Evolutionary conservation across 2,797 vertebrate species (phyloP), one percentile per base, ranked within the genome.

Genomic region (Ibycter americanus): DNA sequence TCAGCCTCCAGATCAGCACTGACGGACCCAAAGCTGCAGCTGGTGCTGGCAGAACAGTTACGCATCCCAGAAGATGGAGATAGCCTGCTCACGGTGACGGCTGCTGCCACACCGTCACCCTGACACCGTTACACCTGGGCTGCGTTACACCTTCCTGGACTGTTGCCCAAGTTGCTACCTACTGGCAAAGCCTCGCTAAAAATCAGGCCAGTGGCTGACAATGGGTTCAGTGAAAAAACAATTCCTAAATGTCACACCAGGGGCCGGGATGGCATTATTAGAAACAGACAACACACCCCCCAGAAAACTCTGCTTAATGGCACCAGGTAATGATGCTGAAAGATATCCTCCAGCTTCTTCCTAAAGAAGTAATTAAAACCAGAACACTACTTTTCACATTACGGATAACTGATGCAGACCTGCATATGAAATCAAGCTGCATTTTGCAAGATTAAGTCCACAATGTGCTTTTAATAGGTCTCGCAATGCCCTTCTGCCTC

Each of bases 311-410:
- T 14, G 74, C 90, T 81, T 95, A 91, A 96, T 79, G 83, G 70
- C 62, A 54, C 42, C 88, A 93, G 93, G 95, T 93, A 96, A 96
- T 94, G 96, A 94, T 72, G 96, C 93, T 93, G 93, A 93, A 96
- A 96, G 77, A 40, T 31, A 36, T 23, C 82, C 59, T 56, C 87
- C 80, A 63, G 91, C 85, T 88, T 70, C 93, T 92, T 85, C 80
- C 86, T 62, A 1, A 46, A 65, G 83, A 9, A 91, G 70, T 51
- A 83, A 96, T 92, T 93, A 92, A 91, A 95, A 31, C 26, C 88
- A 87, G 77, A 90, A 8, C 80, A 34, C 66, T 71, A 13, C 84
- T 94, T 31, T 63, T 65, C 90, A 8, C 49, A 8, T n/a, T 51
- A 65, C 5, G 13, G 61, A 15, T 22, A 81, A 32, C 56, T 46